Evolutionary conservation across 2,888 invertebrate genomes (phyloP), one percentile per base, ranked within the genome.

Genomic region (Folsomia candida): DNA sequence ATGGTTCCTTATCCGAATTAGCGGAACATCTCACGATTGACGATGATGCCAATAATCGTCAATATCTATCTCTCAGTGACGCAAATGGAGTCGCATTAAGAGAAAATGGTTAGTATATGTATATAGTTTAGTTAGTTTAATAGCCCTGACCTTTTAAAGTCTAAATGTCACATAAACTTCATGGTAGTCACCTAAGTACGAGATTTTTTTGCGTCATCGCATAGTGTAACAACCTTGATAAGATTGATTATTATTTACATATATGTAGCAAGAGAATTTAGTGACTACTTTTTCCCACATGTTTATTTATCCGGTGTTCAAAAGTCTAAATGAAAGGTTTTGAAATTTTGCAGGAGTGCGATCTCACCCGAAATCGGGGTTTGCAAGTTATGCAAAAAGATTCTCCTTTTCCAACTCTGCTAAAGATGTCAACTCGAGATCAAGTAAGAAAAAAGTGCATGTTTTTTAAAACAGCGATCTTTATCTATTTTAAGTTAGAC

Each of bases 11-110:
- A 47, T 81, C 81, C 11, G 81, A 81, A 71, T 77, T 82, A 25
- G 81, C 82, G 2, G 81, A 81, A 70, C 82, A 82, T 71, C 78
- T 82, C 59, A 81, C 81, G 9, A 80, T 81, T 51, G 81, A 81
- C 69, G 82, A 82, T 70, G 74, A 76, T 68, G 71, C 72, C 22
- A 79, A 79, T 69, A 79, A 79, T 70, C 73, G 79, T 27, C 78
- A 78, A 29, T 79, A 77, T 68, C 64, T 80, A 67, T 74, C 77
- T 24, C 76, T 80, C 60, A 73, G 76, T 20, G 80, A 80, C 67
- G 57, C 65, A 4, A 79, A 78, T 73, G 79, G 75, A 54, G 79
- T 77, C 69, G 67, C 79, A 26, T 18, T 64, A 26, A 54, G 72
- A 11, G 78, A 79, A 64, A 78, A 79, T 69, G 80, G 78, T 79